Evolutionary conservation across 1,140 invertebrate species (phyloP).

Genomic region (Drosophila teissieri): DNA sequence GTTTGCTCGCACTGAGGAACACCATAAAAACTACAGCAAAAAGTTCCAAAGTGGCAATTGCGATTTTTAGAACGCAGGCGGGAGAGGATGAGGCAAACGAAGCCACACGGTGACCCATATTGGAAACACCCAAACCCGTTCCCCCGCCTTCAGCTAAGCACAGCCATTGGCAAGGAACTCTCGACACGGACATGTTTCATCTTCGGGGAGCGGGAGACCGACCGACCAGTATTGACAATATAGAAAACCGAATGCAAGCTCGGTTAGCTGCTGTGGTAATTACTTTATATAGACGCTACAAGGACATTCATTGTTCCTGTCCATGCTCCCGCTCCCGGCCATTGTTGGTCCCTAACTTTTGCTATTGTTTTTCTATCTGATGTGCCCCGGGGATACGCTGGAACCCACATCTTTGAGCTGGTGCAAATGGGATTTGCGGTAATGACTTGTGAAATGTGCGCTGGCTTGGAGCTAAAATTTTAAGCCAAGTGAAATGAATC

Average conservation of each 20-base stretch:
- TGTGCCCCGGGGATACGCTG: constrained; percentile 51
- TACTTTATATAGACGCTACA: constrained; percentile 46
- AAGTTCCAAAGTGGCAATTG: constrained; percentile 52
- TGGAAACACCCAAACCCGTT: neutral
- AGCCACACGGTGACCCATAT: constrained; percentile 62
- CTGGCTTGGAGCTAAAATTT: constrained; percentile 51
- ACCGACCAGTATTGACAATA: constrained; percentile 33
- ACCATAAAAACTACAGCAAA: constrained; percentile 40
- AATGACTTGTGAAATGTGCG: constrained; percentile 76
- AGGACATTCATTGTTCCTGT: constrained; percentile 26
- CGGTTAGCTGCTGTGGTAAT: constrained; percentile 44
- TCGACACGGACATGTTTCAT: constrained; percentile 38
- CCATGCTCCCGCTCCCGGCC: constrained; percentile 6
- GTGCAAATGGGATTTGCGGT: constrained; percentile 60
- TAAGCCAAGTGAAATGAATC: constrained; percentile 52
- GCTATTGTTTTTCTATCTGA: constrained; percentile 32
- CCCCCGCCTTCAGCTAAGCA: neutral
- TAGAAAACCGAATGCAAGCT: constrained; percentile 23
- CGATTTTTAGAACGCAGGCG: constrained; percentile 45
- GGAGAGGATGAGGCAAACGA: constrained; percentile 3
- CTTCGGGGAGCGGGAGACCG: constrained; percentile 9
- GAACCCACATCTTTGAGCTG: constrained; percentile 29
- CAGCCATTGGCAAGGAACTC: constrained; percentile 3
- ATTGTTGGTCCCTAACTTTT: constrained; percentile 21
- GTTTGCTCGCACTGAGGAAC: constrained; percentile 3